Percentiles rank a stretch among this genome's conserved stretches.
Conservation (phyloP, 23 tunicate genomes). For the Phallusia fumigata region DNA sequence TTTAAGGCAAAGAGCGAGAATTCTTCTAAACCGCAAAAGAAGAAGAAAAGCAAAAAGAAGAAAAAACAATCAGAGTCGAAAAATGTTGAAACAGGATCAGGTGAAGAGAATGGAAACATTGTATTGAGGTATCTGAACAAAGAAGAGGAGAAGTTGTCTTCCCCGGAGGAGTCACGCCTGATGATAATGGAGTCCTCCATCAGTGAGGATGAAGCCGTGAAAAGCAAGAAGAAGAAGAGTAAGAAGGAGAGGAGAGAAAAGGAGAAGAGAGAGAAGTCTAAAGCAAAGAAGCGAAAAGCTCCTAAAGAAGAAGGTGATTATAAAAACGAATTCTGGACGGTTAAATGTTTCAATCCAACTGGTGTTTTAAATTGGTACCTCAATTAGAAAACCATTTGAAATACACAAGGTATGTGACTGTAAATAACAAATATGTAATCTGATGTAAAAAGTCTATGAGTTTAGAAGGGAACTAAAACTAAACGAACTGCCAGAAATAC, state of each 20-base stretch:
- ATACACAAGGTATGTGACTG: too few relatives aligned
- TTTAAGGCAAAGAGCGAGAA: too few relatives aligned
- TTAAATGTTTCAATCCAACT: too few relatives aligned
- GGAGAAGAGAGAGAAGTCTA: neutral
- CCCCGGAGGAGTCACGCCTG: neutral
- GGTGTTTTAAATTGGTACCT: too few relatives aligned
- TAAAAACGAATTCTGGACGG: too few relatives aligned
- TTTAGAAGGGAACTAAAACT: too few relatives aligned
- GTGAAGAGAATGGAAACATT: neutral
- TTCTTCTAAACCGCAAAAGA: too few relatives aligned
- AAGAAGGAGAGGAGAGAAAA: neutral
- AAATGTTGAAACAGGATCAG: neutral
- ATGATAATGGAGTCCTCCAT: neutral
- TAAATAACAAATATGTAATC: too few relatives aligned
- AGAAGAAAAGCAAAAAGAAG: neutral
- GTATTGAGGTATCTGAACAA: neutral
- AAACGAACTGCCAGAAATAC: too few relatives aligned
- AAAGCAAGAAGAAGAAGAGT: neutral
- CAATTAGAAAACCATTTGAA: too few relatives aligned
- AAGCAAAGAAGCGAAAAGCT: neutral
- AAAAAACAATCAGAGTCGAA: neutral
- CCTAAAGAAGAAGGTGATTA: neutral
- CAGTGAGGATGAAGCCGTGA: neutral
- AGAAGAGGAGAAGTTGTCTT: constrained; percentile 3
- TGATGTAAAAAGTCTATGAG: too few relatives aligned